Percentiles rank a stretch among this genome's conserved stretches.
phyloP scores from a whole-genome alignment of 2,888 invertebrate genomes.

The Elaeidobius kamerunicus region DNA sequence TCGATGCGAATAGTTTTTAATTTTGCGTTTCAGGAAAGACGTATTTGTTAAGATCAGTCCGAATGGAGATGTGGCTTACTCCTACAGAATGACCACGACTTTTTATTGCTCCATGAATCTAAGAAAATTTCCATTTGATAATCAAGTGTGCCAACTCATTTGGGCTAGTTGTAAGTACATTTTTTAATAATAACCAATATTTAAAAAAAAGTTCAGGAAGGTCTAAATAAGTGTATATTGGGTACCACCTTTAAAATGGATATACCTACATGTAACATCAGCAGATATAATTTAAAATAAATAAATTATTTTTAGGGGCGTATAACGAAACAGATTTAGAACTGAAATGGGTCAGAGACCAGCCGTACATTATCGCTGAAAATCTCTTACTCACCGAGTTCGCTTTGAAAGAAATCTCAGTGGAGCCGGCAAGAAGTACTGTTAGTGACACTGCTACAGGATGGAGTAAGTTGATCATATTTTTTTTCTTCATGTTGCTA shows the following conservation, averaged over 20 bases:
- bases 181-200: not conserved
- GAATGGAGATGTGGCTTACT: slow-evolving; percentile 76
- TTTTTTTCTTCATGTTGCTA: too few relatives aligned
- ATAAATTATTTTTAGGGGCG: slow-evolving; percentile 67
- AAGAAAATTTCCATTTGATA: slow-evolving; percentile 85
- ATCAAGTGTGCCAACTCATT: slow-evolving; percentile 77
- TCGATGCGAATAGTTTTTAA: not conserved
- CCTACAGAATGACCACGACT: slow-evolving; percentile 75
- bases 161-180: slow-evolving; percentile 42
- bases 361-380: slow-evolving; percentile 71
- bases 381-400: slow-evolving; percentile 81
- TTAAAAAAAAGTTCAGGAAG: too few relatives aligned
- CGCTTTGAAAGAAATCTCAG: slow-evolving; percentile 54
- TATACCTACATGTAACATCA: too few relatives aligned
- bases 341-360: slow-evolving; percentile 73
- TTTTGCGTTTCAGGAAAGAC: slow-evolving; percentile 54
- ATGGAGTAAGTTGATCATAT: slow-evolving; percentile 14
- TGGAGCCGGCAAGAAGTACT: slow-evolving; percentile 7
- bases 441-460: slow-evolving; percentile 6
- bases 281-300: too few relatives aligned
- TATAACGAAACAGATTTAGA: slow-evolving; percentile 74
- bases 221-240: too few relatives aligned
- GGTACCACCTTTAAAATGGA: too few relatives aligned
- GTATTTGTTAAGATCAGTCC: slow-evolving; percentile 76
- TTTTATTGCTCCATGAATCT: slow-evolving; percentile 83